Evolutionary conservation across 37 sponge, comb jelly and placozoan species (phyloP), one percentile per base, ranked within the genome.

Genomic region (Halichondria panicea): DNA sequence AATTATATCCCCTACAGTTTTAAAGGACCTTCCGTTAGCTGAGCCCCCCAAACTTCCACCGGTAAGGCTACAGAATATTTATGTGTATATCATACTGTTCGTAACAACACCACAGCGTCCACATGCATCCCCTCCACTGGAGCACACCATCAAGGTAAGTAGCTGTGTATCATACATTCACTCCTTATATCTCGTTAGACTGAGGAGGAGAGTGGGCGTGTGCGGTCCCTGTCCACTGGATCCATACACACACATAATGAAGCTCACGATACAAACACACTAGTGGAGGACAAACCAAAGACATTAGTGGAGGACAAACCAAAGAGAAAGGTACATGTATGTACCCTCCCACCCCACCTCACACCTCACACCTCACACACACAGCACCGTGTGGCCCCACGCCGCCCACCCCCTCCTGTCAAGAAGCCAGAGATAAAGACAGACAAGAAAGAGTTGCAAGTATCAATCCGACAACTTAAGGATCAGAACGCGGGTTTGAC

Each of bases 41-140:
- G 71, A 32, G 12, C 87, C 87, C 46, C 87, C 87, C 32, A 87
- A 74, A 61, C 87, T 75, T 30, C 87, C 87, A 40, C 87, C 87
- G 15, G 87, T 87, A 39, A 79, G 87, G 70, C n/a, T n/a, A n/a
- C n/a, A n/a, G n/a, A n/a, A n/a, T n/a, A n/a, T n/a, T n/a, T n/a
- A n/a, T n/a, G n/a, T n/a, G n/a, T n/a, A n/a, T n/a, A n/a, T n/a
- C n/a, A n/a, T n/a, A n/a, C n/a, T n/a, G n/a, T n/a, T n/a, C n/a
- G n/a, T n/a, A n/a, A n/a, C n/a, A n/a, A n/a, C n/a, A n/a, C n/a
- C n/a, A n/a, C n/a, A n/a, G n/a, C n/a, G n/a, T n/a, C n/a, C n/a
- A n/a, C 52, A 48, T 18, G 13, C 52, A 48, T 11, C 15, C 52
- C 52, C 52, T 48, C 52, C 52, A 48, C 11, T 18, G 52, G 15